Evolutionary conservation across 2,797 vertebrate species (phyloP).

Genomic region (Leptoclinus maculatus): DNA sequence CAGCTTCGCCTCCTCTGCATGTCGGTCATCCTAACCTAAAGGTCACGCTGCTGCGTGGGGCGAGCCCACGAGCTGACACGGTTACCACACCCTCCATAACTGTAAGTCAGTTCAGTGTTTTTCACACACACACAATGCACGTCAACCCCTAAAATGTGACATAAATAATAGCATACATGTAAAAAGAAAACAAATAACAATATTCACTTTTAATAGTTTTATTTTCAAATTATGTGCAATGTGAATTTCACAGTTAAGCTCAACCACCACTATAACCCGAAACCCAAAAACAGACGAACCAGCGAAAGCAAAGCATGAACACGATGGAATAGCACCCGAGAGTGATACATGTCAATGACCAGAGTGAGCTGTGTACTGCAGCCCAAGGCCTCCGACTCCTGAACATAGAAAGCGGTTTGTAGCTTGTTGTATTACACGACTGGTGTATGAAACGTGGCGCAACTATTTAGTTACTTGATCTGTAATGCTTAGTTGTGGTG

Average conservation of each 20-base stretch:
- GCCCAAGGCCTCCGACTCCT: slow-evolving; percentile 40
- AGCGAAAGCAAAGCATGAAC: slow-evolving; percentile 65
- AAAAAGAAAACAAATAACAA: not conserved
- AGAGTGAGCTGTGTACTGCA: slow-evolving; percentile 29
- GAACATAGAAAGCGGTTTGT: slow-evolving; percentile 51
- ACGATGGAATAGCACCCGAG: slow-evolving; percentile 75
- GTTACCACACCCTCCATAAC: not conserved
- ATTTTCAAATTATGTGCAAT: slow-evolving; percentile 89
- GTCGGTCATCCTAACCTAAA: no score
- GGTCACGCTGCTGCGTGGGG: no score
- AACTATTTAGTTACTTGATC: slow-evolving; percentile 51
- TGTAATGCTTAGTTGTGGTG: slow-evolving; percentile 76
- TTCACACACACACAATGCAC: no score
- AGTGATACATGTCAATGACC: slow-evolving; percentile 49
- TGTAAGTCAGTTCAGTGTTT: no score
- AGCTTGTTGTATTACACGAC: slow-evolving; percentile 77
- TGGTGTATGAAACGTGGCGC: slow-evolving; percentile 71
- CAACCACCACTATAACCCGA: slow-evolving; percentile 82
- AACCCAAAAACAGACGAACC: slow-evolving; percentile 73
- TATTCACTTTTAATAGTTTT: slow-evolving; percentile 76
- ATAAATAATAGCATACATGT: not conserved
- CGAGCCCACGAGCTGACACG: not conserved
- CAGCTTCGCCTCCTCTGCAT: no score
- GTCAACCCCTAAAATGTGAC: no score
- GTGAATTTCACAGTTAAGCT: slow-evolving; percentile 89